Percentiles rank a stretch among this genome's conserved stretches.
These are phyloP conservation scores for Notodonta ziczac DNA, from an alignment of 2,888 invertebrate genomes.

Conservation along the genomic window DNA sequence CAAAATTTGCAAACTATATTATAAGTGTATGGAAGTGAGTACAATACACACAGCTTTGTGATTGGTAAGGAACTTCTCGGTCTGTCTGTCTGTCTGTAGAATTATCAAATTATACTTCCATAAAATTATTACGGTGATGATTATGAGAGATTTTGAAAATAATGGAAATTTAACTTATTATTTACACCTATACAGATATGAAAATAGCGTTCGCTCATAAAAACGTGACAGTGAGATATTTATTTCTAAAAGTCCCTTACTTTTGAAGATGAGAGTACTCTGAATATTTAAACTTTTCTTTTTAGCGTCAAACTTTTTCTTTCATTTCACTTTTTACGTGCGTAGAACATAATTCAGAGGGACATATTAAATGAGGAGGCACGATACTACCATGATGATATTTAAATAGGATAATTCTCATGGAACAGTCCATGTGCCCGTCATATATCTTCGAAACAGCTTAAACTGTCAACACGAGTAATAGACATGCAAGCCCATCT, in stretches of 20 bases:
- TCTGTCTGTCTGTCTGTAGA: too few relatives aligned
- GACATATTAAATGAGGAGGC: slow-evolving; percentile 7
- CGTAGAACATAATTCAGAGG: slow-evolving; percentile 1
- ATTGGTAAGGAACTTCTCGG: too few relatives aligned
- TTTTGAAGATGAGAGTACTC: slow-evolving; percentile 14
- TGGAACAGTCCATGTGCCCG: slow-evolving; percentile 14
- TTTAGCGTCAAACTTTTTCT: slow-evolving; percentile 14
- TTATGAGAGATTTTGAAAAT: too few relatives aligned
- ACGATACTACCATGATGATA: slow-evolving; percentile 3
- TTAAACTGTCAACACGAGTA: slow-evolving; percentile 36
- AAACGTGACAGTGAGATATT: slow-evolving; percentile 10
- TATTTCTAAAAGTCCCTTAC: slow-evolving; percentile 9
- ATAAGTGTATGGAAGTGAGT: too few relatives aligned
- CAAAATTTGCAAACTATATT: too few relatives aligned
- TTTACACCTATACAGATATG: background rate
- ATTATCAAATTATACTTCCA: too few relatives aligned
- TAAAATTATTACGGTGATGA: too few relatives aligned
- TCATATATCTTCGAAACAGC: slow-evolving; percentile 27
- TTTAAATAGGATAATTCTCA: slow-evolving; percentile 9
- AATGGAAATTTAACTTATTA: background rate
- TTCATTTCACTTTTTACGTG: slow-evolving; percentile 12
- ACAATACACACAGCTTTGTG: too few relatives aligned
- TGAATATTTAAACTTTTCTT: slow-evolving; percentile 19
- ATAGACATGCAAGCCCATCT: slow-evolving; percentile 21
- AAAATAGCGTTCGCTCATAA: background rate